Evolutionary conservation across 2,113 vertebrate species (phyloP).

Genomic region (Otus sunia): DNA sequence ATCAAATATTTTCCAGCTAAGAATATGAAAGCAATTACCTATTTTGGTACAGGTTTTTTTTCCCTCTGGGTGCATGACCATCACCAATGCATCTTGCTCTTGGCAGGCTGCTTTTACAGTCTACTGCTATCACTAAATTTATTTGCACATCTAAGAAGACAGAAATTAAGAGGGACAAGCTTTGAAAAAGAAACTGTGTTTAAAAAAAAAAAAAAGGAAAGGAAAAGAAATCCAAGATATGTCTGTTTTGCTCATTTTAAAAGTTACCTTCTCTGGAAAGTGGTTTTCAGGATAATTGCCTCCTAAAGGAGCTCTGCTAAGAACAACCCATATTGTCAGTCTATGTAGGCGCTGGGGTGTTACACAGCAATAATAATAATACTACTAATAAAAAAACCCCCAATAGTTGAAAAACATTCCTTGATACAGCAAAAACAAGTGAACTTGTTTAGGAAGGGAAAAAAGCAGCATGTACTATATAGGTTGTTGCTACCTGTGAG

Average conservation of each 20-base stretch:
- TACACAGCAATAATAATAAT: background rate
- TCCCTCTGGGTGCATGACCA: background rate
- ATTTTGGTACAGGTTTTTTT: background rate
- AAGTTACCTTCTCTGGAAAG: background rate
- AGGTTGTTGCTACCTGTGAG: background rate
- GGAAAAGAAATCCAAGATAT: background rate
- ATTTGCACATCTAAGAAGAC: background rate
- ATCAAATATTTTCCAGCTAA: slow-evolving; percentile 46
- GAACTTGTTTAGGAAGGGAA: background rate
- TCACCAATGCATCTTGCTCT: background rate
- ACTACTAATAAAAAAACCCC: fast-evolving
- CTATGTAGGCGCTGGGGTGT: background rate
- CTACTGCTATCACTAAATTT: background rate
- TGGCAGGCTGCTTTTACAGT: background rate
- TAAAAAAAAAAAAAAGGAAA: background rate
- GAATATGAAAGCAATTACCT: slow-evolving; percentile 11
- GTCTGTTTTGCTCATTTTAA: background rate
- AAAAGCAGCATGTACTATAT: background rate
- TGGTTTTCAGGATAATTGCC: background rate
- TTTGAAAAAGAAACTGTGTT: background rate
- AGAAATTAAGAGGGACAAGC: background rate
- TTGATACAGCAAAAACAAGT: background rate
- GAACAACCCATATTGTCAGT: background rate
- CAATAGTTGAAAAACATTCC: background rate
- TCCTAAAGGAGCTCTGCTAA: background rate